These are phyloP conservation scores for Pantherophis guttatus DNA, from an alignment of 2,113 vertebrate species.

Conservation along the genomic window DNA sequence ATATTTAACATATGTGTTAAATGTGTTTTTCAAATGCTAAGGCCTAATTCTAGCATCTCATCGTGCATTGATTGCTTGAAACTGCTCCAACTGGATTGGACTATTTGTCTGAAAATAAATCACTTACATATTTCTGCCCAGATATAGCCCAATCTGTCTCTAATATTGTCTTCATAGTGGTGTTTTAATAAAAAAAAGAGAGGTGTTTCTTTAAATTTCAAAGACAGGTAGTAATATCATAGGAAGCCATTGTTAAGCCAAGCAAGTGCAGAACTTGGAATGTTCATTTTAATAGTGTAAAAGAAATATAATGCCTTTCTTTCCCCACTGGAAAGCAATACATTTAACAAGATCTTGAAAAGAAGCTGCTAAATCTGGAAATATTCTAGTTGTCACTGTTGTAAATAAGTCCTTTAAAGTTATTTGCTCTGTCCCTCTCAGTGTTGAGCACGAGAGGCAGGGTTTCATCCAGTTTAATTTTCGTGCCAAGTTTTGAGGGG, in stretches of 20 bases:
- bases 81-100: background rate
- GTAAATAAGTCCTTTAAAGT: background rate
- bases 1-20: background rate
- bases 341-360: background rate
- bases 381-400: background rate
- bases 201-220: background rate
- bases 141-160: background rate
- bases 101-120: background rate
- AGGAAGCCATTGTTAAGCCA: background rate
- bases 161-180: background rate
- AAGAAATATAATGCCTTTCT: background rate
- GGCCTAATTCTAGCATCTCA: background rate
- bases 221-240: background rate
- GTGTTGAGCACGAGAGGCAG: background rate
- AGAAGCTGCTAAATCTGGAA: background rate
- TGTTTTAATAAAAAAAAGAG: background rate
- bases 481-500: background rate
- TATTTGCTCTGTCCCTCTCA: background rate
- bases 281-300: background rate
- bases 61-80: background rate
- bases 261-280: background rate
- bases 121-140: background rate
- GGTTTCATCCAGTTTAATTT: background rate
- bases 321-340: background rate
- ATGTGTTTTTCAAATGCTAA: background rate